phyloP scores from a whole-genome alignment of 1,140 invertebrate species.

The Daktulosphaira vitifoliae region DNA sequence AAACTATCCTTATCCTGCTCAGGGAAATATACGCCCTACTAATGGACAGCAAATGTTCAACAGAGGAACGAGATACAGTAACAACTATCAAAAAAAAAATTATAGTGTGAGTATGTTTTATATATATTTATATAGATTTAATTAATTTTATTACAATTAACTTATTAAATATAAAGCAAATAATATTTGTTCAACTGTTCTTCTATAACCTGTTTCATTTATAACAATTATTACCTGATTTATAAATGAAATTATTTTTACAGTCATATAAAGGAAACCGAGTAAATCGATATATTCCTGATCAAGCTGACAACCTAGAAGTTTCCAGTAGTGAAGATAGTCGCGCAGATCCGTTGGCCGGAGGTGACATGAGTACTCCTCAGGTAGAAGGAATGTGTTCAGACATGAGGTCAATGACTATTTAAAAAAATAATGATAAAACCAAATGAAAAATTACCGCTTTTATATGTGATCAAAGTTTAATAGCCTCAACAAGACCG shows the following conservation, averaged over 20 bases:
- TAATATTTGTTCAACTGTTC: no score
- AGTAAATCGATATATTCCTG: slow-evolving; percentile 13
- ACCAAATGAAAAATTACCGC: slow-evolving; percentile 5
- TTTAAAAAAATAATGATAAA: slow-evolving; percentile 1
- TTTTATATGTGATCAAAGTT: slow-evolving; percentile 26
- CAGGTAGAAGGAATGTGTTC: slow-evolving; percentile 30
- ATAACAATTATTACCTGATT: no score
- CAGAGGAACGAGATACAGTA: slow-evolving; percentile 4
- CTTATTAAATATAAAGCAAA: no score
- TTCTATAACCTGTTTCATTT: no score
- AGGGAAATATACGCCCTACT: slow-evolving; percentile 11
- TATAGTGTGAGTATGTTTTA: neutral
- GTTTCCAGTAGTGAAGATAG: slow-evolving; percentile 24
- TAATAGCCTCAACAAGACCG: slow-evolving; percentile 23
- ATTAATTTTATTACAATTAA: no score
- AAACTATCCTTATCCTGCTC: slow-evolving; percentile 24
- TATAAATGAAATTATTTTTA: neutral
- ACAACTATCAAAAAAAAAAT: slow-evolving; percentile 30
- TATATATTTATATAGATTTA: neutral
- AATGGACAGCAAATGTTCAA: slow-evolving; percentile 14
- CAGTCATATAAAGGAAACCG: slow-evolving; percentile 23
- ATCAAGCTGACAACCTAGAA: slow-evolving; percentile 16
- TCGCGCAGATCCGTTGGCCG: slow-evolving; percentile 4
- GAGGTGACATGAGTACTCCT: slow-evolving; percentile 13
- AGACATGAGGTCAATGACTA: slow-evolving; percentile 20